These are phyloP conservation scores for Notospermus geniculatus DNA, from an alignment of 1,140 invertebrate species.

Conservation along the genomic window DNA sequence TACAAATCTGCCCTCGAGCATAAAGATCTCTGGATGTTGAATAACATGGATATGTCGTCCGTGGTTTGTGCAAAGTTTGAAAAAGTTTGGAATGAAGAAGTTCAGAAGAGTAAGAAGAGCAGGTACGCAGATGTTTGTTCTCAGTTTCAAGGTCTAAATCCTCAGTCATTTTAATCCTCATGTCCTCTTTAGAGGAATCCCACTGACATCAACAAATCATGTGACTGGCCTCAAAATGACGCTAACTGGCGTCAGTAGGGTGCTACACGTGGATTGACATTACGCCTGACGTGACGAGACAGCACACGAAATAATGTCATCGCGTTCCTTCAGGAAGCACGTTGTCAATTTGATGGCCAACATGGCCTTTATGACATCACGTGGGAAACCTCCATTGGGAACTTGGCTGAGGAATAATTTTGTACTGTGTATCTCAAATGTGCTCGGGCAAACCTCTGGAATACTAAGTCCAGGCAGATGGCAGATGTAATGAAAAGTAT, in stretches of 20 bases:
- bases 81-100: conserved; percentile 72
- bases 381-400: too few species aligned
- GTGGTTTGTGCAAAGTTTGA: conserved; percentile 82
- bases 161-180: not conserved
- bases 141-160: not conserved
- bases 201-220: not conserved
- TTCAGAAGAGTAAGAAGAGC: conserved; percentile 25
- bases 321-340: too few species aligned
- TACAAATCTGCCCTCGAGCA: conserved; percentile 78
- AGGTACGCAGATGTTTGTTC: not conserved
- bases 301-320: too few species aligned
- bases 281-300: not conserved
- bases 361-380: too few species aligned
- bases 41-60: conserved; percentile 75
- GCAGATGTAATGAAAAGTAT: too few species aligned
- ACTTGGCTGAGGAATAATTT: too few species aligned
- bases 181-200: not conserved
- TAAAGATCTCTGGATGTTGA: conserved; percentile 86
- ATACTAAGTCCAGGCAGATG: too few species aligned
- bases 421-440: conserved; percentile 2
- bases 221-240: not conserved
- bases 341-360: not conserved
- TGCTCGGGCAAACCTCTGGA: too few species aligned
- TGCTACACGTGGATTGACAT: too few species aligned
- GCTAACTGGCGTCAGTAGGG: too few species aligned